These are phyloP conservation scores for Aspidoscelis tigris DNA, from an alignment of 2,113 vertebrate species.

Conservation along the genomic window DNA sequence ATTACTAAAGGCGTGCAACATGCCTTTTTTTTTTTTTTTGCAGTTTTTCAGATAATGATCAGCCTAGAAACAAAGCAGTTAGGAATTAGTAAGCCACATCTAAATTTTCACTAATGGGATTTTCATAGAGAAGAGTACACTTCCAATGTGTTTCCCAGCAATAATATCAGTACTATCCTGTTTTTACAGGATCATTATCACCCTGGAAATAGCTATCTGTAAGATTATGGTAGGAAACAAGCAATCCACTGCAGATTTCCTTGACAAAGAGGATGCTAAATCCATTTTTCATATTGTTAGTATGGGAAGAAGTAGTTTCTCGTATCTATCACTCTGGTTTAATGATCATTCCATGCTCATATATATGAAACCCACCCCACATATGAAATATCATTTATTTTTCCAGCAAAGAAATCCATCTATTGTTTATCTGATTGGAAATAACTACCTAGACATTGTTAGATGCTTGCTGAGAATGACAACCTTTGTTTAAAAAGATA, in stretches of 20 bases:
- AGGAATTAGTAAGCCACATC: slow-evolving; percentile 1
- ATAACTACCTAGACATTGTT: not conserved
- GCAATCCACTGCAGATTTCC: slow-evolving; percentile 12
- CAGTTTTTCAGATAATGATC: slow-evolving; percentile 9
- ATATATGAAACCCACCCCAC: not conserved
- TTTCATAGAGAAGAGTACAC: slow-evolving; percentile 6
- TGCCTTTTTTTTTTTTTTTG: not conserved
- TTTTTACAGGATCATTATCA: not conserved
- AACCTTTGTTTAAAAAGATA: too few relatives aligned
- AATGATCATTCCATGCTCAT: not conserved
- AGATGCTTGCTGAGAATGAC: too few relatives aligned
- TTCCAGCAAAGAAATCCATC: not conserved
- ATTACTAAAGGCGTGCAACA: slow-evolving; percentile 21
- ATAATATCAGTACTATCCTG: slow-evolving; percentile 1
- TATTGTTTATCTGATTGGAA: not conserved
- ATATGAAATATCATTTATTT: not conserved
- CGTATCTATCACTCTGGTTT: too few relatives aligned
- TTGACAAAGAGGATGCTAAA: not conserved
- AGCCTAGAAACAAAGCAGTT: slow-evolving; percentile 25
- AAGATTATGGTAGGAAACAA: not conserved
- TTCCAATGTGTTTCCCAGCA: slow-evolving; percentile 36
- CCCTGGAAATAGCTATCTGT: not conserved
- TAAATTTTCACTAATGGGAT: slow-evolving; percentile 32
- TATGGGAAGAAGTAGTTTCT: slow-evolving; percentile 14
- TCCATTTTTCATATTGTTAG: not conserved